Evolutionary conservation across 1,140 invertebrate genomes (phyloP).

Genomic region (Macrobrachium nipponense): DNA sequence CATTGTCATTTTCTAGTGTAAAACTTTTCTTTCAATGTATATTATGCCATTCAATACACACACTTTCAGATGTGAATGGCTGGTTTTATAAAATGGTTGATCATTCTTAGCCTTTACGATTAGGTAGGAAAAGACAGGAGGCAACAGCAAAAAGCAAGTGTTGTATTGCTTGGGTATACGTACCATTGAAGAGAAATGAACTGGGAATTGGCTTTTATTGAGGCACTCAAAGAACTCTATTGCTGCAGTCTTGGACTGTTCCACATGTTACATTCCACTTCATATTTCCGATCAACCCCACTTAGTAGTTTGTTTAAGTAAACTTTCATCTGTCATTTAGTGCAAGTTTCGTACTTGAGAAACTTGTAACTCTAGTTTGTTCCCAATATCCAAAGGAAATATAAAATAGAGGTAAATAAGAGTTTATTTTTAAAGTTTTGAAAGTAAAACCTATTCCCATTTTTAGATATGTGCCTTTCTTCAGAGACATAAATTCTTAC

Average conservation of each 20-base stretch:
- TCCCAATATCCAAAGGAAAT: slow-evolving; percentile 52
- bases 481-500: slow-evolving; percentile 61
- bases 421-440: slow-evolving; percentile 57
- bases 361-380: slow-evolving; percentile 37
- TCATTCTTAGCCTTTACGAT: no score
- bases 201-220: slow-evolving; percentile 6
- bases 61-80: no score
- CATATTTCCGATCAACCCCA: slow-evolving; percentile 50
- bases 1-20: no score
- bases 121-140: no score
- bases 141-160: no score
- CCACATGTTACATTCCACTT: slow-evolving; percentile 57
- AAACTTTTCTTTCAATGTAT: no score
- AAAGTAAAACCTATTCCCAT: slow-evolving; percentile 54
- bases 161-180: no score
- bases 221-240: slow-evolving; percentile 14
- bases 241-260: slow-evolving; percentile 37
- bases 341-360: slow-evolving; percentile 24
- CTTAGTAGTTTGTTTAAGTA: slow-evolving; percentile 34
- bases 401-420: slow-evolving; percentile 43
- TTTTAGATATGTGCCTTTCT: slow-evolving; percentile 61
- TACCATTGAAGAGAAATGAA: no score
- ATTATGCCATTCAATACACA: no score
- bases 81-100: no score
- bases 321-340: slow-evolving; percentile 38